Evolutionary conservation across 2,797 vertebrate genomes (phyloP).

Genomic region (Poecile montanus): DNA sequence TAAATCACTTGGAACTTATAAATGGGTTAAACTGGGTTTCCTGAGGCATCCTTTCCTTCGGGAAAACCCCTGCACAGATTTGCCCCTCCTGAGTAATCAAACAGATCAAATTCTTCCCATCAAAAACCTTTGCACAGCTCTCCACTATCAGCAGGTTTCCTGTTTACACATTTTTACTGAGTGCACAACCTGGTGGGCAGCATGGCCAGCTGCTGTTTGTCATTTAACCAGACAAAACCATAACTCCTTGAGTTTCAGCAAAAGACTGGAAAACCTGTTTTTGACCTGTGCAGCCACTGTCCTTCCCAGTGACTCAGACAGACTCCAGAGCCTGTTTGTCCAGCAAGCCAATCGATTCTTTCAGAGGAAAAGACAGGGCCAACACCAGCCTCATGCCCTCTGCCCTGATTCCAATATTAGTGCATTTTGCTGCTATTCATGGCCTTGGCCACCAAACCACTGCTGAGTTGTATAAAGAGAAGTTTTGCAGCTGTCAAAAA

Average conservation of each 20-base stretch:
- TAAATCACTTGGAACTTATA: background rate
- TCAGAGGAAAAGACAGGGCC: background rate
- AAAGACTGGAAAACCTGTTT: background rate
- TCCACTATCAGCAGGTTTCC: background rate
- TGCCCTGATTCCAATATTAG: slow-evolving; percentile 44
- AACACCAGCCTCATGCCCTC: background rate
- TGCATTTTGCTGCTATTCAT: background rate
- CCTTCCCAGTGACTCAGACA: background rate
- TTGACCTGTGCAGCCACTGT: background rate
- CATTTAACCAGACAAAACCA: background rate
- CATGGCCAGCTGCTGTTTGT: background rate
- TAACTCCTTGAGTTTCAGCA: background rate
- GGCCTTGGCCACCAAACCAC: background rate
- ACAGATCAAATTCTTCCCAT: background rate
- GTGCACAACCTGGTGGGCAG: background rate
- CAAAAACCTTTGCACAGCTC: background rate
- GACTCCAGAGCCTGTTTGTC: background rate
- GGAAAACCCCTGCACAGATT: background rate
- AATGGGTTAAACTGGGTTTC: background rate
- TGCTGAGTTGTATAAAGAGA: background rate
- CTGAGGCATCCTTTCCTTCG: background rate
- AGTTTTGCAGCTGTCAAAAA: slow-evolving; percentile 54
- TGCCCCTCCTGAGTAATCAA: background rate
- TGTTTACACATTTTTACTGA: background rate
- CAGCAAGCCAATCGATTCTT: background rate